Evolutionary conservation across 1,140 invertebrate species (phyloP).

Genomic region (Scaptomyza graminum): DNA sequence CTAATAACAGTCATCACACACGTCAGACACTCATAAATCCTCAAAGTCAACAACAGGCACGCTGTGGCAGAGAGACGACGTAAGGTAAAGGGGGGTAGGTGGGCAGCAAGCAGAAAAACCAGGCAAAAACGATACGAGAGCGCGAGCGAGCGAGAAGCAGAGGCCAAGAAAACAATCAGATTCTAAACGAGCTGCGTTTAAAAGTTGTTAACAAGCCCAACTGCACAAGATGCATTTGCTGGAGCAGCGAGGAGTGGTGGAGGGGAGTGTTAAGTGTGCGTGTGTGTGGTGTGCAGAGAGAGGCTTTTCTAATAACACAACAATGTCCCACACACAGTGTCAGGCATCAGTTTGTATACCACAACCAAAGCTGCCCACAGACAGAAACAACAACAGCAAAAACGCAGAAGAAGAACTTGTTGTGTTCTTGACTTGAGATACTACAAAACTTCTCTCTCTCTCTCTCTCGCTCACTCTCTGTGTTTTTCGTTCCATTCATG

Average conservation of each 20-base stretch:
- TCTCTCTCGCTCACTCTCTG: not conserved
- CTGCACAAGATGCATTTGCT: conserved; percentile 1
- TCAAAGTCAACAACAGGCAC: conserved; percentile 76
- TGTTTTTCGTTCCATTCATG: conserved; percentile 57
- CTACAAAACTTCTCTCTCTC: not conserved
- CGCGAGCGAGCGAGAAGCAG: not conserved
- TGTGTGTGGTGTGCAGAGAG: conserved; percentile 2
- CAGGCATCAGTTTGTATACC: conserved; percentile 8
- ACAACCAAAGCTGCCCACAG: conserved; percentile 6
- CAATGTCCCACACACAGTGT: conserved; percentile 75
- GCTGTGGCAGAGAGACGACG: conserved; percentile 7
- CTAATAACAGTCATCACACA: conserved; percentile 83
- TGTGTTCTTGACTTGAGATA: conserved; percentile 15
- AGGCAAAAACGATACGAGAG: not conserved
- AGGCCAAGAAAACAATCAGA: conserved; percentile 51
- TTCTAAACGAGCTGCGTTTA: conserved; percentile 81
- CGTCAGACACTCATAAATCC: conserved; percentile 83
- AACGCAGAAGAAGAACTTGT: conserved; percentile 44
- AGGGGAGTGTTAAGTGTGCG: too few relatives aligned
- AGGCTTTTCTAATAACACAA: conserved; percentile 42
- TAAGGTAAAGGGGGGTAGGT: too few relatives aligned
- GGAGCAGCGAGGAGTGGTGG: not conserved
- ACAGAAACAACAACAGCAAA: conserved; percentile 16
- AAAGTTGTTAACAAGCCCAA: conserved; percentile 76
- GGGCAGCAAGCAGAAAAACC: too few relatives aligned